These are phyloP conservation scores for Coleophora deauratella DNA, from an alignment of 2,888 invertebrate genomes.

Conservation along the genomic window DNA sequence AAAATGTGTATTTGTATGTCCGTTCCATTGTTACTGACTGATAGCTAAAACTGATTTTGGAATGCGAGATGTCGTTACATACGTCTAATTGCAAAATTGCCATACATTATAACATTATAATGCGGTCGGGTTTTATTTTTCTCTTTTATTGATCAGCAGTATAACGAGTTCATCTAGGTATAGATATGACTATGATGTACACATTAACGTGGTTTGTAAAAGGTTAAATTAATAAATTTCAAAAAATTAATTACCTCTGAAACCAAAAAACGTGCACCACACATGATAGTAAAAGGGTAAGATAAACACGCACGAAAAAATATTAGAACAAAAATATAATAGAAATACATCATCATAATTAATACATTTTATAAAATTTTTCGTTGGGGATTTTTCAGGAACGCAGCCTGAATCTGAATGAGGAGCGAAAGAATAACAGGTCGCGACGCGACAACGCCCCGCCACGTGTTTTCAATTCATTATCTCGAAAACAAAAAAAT, in stretches of 20 bases:
- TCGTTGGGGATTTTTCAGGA: conserved; percentile 38
- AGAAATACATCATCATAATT: conserved; percentile 52
- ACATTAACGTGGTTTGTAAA: no score
- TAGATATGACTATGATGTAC: no score
- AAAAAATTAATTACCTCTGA: no score
- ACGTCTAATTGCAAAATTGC: no score
- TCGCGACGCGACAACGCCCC: conserved; percentile 46
- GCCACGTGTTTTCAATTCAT: conserved; percentile 72
- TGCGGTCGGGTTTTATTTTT: no score
- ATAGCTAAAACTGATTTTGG: no score
- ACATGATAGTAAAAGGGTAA: conserved; percentile 41
- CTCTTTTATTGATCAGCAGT: no score
- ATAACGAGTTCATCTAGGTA: no score
- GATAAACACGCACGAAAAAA: conserved; percentile 58
- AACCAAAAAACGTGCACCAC: conserved; percentile 26
- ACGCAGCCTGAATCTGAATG: conserved; percentile 65
- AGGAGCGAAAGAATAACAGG: conserved; percentile 64
- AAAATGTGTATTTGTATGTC: no score
- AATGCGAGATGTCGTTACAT: no score
- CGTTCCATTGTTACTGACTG: no score
- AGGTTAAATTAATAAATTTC: conserved; percentile 16
- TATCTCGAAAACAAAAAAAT: conserved; percentile 74
- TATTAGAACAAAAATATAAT: conserved; percentile 33
- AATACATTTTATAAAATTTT: conserved; percentile 57
- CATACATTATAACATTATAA: no score